phyloP scores from a whole-genome alignment of 1,140 invertebrate genomes.

The Catajapyx aquilonaris region DNA sequence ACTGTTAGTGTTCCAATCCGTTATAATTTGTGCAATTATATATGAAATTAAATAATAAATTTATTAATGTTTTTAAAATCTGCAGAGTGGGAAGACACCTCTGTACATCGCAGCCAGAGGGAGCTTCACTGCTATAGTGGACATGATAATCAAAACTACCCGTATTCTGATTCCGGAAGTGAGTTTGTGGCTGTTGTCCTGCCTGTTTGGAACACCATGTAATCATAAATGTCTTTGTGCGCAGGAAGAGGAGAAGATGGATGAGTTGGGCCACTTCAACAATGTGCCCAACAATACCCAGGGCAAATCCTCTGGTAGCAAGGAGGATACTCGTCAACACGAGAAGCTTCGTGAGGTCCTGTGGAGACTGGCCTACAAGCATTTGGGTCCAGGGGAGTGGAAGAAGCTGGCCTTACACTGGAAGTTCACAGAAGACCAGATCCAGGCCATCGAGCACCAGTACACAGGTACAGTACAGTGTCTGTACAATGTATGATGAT shows the following conservation, averaged over 20 bases:
- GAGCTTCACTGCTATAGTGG: constrained; percentile 62
- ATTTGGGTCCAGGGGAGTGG: constrained; percentile 42
- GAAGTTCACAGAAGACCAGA: constrained; percentile 48
- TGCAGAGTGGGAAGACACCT: constrained; percentile 38
- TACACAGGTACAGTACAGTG: constrained; percentile 35
- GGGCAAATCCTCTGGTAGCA: too few relatives aligned
- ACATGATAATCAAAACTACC: constrained; percentile 59
- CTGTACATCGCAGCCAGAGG: constrained; percentile 50
- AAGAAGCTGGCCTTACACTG: constrained; percentile 43
- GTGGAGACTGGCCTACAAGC: constrained; percentile 44
- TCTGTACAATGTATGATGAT: not conserved
- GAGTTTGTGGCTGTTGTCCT: too few relatives aligned
- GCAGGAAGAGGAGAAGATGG: too few relatives aligned
- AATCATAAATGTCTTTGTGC: too few relatives aligned
- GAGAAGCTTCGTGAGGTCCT: too few relatives aligned
- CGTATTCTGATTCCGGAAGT: constrained; percentile 17
- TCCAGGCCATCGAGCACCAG: constrained; percentile 50
- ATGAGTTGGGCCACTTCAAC: too few relatives aligned
- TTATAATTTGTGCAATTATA: too few relatives aligned
- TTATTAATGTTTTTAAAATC: constrained; percentile 11
- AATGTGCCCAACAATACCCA: too few relatives aligned
- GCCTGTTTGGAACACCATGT: too few relatives aligned
- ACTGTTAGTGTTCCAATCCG: too few relatives aligned
- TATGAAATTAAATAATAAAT: too few relatives aligned
- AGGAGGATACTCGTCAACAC: too few relatives aligned